Evolutionary conservation across 2,797 vertebrate species (phyloP), one percentile per base, ranked within the genome.

Genomic region (Sebastes oblongus): DNA sequence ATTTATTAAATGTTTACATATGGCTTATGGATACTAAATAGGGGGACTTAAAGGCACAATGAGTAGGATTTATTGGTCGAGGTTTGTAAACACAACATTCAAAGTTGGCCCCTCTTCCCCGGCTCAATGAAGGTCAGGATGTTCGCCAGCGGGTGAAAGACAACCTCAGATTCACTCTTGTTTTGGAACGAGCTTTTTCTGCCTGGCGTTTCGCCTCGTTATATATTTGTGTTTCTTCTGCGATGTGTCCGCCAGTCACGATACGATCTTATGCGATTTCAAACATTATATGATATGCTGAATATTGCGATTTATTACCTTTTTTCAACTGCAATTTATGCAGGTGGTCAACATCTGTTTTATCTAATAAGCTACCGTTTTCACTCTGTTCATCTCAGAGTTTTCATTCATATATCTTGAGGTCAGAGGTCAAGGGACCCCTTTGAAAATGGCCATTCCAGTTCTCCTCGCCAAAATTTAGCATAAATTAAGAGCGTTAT

Each of bases 401-500:
- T 3, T 42, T 42, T 42, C 39, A 42, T 42, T 42, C 39, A 42
- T 0, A 42, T 42, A 42, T 42, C 6, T 42, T 42, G 39, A 42
- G 39, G 39, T 16, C 39, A 42, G 39, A 16, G 39, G 39, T 42
- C 39, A 42, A 42, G 39, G 39, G 39, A 42, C 39, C 39, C 39
- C 39, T 42, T 42, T 42, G 6, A 0, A 42, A 16, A 42, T 42
- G 14, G 6, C 39, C 0, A 42, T 42, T 0, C 39, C 39, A 42
- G 39, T 42, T 42, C 0, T 42, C 39, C 5, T 42, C 39, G 5
- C 13, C 39, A 42, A 42, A 42, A 42, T 14, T 42, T 42, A 16
- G 13, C 39, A 0, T 42, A 42, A 0, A 42, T 42, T 42, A 0
- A 0, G 39, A 42, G 0, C 14, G 6, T 42, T 42, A 42, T 42